phyloP scores from a whole-genome alignment of 2,888 invertebrate species.

The Noctua comes region DNA sequence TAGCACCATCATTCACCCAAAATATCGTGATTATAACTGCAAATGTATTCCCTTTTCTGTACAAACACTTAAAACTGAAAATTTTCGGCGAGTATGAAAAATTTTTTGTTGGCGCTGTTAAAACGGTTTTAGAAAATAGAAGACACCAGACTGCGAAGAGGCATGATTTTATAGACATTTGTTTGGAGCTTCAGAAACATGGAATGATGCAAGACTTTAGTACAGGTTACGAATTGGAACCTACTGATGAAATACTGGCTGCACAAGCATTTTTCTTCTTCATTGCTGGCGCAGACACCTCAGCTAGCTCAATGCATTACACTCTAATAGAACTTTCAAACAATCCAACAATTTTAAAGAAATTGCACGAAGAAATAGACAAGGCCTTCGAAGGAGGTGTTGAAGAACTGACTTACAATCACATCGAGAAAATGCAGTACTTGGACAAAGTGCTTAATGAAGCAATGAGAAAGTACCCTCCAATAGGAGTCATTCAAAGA shows the following conservation, averaged over 20 bases:
- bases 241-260: constrained; percentile 79
- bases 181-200: constrained; percentile 77
- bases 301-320: constrained; percentile 82
- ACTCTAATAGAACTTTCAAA: constrained; percentile 79
- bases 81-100: constrained; percentile 77
- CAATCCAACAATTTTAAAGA: constrained; percentile 77
- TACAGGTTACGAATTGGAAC: constrained; percentile 75
- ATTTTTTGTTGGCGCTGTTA: constrained; percentile 79
- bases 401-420: constrained; percentile 75
- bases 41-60: constrained; percentile 71
- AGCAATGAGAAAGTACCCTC: constrained; percentile 79
- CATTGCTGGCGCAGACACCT: constrained; percentile 84
- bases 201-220: constrained; percentile 74
- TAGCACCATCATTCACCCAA: constrained; percentile 63
- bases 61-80: constrained; percentile 72
- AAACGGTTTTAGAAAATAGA: constrained; percentile 74
- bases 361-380: constrained; percentile 82
- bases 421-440: constrained; percentile 79
- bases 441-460: constrained; percentile 82
- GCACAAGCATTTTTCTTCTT: constrained; percentile 87
- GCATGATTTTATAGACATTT: constrained; percentile 81
- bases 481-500: constrained; percentile 76
- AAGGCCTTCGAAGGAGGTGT: constrained; percentile 68
- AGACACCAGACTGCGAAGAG: constrained; percentile 62
- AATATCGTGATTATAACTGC: constrained; percentile 69